Base-by-base conservation (phyloP, 2,797 vertebrate species). In the Rhodeus uyekii region DNA sequence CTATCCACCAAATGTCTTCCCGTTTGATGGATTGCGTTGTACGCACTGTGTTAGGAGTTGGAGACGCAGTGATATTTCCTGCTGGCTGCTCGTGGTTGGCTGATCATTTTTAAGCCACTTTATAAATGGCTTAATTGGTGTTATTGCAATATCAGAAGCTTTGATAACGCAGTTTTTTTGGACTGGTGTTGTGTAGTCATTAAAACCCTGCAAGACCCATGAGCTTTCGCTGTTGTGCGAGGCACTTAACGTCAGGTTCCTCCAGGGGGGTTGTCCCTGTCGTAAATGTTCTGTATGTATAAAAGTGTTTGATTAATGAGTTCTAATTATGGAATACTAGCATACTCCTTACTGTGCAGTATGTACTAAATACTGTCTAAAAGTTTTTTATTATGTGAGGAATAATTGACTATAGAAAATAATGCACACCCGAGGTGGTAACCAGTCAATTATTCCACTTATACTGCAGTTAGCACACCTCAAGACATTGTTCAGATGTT, bases 21-120 rank as follows among this genome's bases (percentile, higher is more conserved):
- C 4, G 53, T 72, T 80, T 86, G 82, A 87, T 86, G 61, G 86
- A 87, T 86, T 76, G 76, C 65, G 71, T 65, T 44, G 72, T n/a
- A 64, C 24, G 58, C 48, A 3, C 71, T 83, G 9, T 64, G 61
- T 78, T 64, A 48, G 29, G 39, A 63, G 76, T 50, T 65, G 61
- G 44, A 78, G 32, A 65, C 16, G 65, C 67, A 55, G 78, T 86
- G 76, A 81, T 83, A 84, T 86, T 76, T 75, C 65, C 84, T 84
- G 60, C 50, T 77, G 86, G 77, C 81, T 75, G 78, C 73, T 74
- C 68, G 24, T 77, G 38, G 73, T 64, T 80, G 42, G 67, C 27
- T 74, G 29, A 64, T 53, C 12, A 53, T 50, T 71, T 74, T 73
- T 63, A 81, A 65, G 44, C 58, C 4, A 65, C 69, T 81, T 81